phyloP scores from a whole-genome alignment of 2,797 vertebrate species.

The Discoglossus pictus region DNA sequence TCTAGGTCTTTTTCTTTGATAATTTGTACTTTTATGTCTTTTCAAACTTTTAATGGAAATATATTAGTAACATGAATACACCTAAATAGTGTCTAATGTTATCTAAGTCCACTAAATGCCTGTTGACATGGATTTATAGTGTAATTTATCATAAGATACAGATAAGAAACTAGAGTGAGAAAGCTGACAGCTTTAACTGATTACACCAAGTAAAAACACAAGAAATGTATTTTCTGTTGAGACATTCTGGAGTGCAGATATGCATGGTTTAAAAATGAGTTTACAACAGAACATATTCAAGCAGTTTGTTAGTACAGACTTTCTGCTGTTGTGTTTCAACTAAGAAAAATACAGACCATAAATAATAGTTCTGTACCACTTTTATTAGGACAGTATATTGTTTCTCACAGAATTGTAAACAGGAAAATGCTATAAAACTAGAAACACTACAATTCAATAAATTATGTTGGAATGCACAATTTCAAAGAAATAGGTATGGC shows the following conservation, averaged over 20 bases:
- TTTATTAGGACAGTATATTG: conserved; percentile 27
- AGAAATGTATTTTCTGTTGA: conserved; percentile 57
- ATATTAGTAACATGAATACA: conserved; percentile 51
- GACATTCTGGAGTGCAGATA: conserved; percentile 41
- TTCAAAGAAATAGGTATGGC: too few species aligned
- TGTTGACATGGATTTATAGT: conserved; percentile 59
- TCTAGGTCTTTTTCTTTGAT: conserved; percentile 14
- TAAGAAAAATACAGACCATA: conserved; percentile 20
- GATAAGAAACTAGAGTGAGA: conserved; percentile 57
- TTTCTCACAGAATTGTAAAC: background rate
- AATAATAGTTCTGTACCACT: conserved; percentile 3
- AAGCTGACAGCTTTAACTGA: conserved; percentile 66
- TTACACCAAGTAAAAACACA: conserved; percentile 63
- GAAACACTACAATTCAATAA: too few species aligned
- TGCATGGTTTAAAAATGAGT: conserved; percentile 51
- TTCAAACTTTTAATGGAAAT: conserved; percentile 58
- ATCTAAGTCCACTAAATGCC: conserved; percentile 61
- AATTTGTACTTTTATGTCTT: conserved; percentile 8
- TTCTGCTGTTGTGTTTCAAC: background rate
- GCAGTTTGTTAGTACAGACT: background rate
- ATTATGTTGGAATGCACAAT: too few species aligned
- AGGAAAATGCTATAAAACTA: too few species aligned
- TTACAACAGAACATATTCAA: conserved; percentile 48
- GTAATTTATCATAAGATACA: conserved; percentile 62
- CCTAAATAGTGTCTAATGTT: conserved; percentile 56